These are phyloP conservation scores for Alcedo atthis DNA, from an alignment of 2,797 vertebrate species.

Conservation along the genomic window DNA sequence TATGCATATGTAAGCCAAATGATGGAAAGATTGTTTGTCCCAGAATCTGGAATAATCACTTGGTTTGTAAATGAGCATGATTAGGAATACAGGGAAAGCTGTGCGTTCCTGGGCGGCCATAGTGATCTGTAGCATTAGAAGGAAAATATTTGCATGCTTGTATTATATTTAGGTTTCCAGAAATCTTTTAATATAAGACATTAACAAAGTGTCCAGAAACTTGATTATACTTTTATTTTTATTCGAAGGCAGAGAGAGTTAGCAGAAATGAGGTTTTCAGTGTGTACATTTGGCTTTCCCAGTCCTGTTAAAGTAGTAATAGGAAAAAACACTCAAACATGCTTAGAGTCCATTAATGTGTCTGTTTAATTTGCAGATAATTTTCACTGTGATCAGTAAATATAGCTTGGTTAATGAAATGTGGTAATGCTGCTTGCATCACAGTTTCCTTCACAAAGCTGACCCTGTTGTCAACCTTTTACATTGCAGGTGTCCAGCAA, in stretches of 20 bases:
- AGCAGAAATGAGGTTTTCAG: neutral
- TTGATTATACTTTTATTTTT: neutral
- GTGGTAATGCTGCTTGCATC: neutral
- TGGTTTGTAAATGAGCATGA: conserved; percentile 15
- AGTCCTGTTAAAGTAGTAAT: conserved; percentile 1
- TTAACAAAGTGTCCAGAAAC: neutral
- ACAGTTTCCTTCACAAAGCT: neutral
- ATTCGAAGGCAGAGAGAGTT: neutral
- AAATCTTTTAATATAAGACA: neutral
- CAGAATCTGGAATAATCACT: conserved; percentile 40
- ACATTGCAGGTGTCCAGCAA: neutral
- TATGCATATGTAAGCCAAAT: conserved; percentile 37
- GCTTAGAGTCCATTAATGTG: neutral
- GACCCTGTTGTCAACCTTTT: neutral
- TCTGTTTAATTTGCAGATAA: conserved; percentile 4
- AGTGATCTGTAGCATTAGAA: neutral
- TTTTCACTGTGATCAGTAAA: neutral
- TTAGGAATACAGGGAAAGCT: conserved; percentile 24
- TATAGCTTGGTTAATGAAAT: neutral
- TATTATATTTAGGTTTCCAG: neutral
- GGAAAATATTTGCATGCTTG: conserved; percentile 2
- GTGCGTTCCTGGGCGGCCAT: neutral
- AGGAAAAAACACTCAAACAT: neutral
- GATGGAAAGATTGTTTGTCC: conserved; percentile 39
- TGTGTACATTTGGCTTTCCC: neutral